Conservation (phyloP, 2,888 invertebrate species). For the Amphipoea lucens region DNA sequence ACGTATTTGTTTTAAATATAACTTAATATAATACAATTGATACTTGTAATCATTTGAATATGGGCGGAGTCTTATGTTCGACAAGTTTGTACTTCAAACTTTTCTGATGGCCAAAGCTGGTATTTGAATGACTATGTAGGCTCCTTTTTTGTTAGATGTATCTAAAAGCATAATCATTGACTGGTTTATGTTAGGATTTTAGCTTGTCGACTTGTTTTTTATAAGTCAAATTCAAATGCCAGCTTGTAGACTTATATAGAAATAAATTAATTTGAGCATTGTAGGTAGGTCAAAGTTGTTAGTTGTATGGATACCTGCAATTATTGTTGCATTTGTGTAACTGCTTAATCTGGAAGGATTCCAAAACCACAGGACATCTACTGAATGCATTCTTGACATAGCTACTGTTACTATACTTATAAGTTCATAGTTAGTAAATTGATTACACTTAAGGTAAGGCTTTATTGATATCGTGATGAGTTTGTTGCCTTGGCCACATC, state of each 20-base stretch:
- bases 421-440: not conserved
- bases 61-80: slow-evolving; percentile 6
- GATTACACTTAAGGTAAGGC: not conserved
- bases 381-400: slow-evolving; percentile 35
- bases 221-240: not conserved
- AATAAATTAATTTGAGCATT: slow-evolving; percentile 17
- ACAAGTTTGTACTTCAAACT: not conserved
- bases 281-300: not conserved
- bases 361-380: slow-evolving; percentile 14
- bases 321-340: not conserved
- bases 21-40: not conserved
- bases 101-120: not conserved
- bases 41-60: slow-evolving; percentile 6
- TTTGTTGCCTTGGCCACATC: slow-evolving; percentile 15
- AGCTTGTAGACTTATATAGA: not conserved
- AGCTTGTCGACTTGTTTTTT: not conserved
- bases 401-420: not conserved
- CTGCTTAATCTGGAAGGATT: not conserved
- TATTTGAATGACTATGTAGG: not conserved
- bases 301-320: not conserved
- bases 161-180: slow-evolving; percentile 19
- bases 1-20: not conserved
- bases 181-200: slow-evolving; percentile 19
- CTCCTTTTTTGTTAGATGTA: slow-evolving; percentile 18
- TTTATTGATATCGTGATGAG: slow-evolving; percentile 19